Base-by-base conservation (phyloP, 2,888 invertebrate genomes). In the Andrena bicolor region DNA sequence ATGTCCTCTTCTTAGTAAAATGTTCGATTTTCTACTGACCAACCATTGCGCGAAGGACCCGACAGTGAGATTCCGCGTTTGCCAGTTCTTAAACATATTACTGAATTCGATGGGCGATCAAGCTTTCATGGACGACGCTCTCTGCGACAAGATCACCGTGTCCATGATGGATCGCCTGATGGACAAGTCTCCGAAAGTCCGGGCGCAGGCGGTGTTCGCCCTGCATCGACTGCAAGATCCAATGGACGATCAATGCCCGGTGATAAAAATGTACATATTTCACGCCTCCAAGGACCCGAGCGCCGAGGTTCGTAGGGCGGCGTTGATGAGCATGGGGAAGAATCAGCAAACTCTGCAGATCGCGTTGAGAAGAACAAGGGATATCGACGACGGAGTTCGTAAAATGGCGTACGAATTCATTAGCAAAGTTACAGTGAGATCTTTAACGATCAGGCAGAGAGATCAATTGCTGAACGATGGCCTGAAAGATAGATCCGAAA, bases 141-240 rank as follows among this genome's bases (percentile, higher is more conserved):
- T 98, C 4, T 98, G 97, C 91, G 96, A 97, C 82, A 95, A 95
- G 87, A 96, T 98, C 51, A 95, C 96, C 74, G 94, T 95, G 30
- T 96, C 96, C 69, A 97, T 98, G 96, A 93, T 96, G 74, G 95
- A 95, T 60, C 94, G 97, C 41, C 92, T 94, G 0, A 94, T 97
- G 94, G 98, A 98, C 91, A 95, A 96, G 8, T 96, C 97, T 61
- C 95, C 97, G 0, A 96, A 96, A 68, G 97, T 98, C 2, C 95
- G 98, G 26, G 96, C 96, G 49, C 96, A 98, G 88, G 98, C 98
- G 0, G 96, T 98, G 0, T 93, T 96, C 35, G 97, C 98, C 0
- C 94, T 98, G 56, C 96, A 97, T 74, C 95, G 98, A 4, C 94
- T 98, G 0, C 98, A 98, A 93, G 96, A 97, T 89, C 97, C 98